Percentiles rank a stretch among this genome's conserved stretches.
phyloP scores from a whole-genome alignment of 1,140 invertebrate species.

The Cardiocondyla obscurior region DNA sequence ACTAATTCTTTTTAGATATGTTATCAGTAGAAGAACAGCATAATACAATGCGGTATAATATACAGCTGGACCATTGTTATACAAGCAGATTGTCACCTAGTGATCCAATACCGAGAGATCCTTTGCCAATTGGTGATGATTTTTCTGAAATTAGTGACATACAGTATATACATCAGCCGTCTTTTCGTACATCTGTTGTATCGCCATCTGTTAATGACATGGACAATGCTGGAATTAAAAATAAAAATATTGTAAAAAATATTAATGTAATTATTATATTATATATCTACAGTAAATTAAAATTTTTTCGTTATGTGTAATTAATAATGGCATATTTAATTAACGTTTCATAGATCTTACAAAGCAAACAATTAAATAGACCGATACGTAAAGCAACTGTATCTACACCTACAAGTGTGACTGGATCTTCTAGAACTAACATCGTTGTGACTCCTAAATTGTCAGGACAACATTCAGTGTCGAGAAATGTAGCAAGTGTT shows the following conservation, averaged over 20 bases:
- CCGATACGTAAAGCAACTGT: slow-evolving; percentile 54
- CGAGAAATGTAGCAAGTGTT: slow-evolving; percentile 46
- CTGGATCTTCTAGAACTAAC: slow-evolving; percentile 21
- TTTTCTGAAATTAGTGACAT: slow-evolving; percentile 74
- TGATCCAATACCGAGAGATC: slow-evolving; percentile 78
- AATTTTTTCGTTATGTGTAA: neutral
- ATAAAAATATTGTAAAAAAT: slow-evolving; percentile 51
- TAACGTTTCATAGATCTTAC: neutral
- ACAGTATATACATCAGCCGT: slow-evolving; percentile 63
- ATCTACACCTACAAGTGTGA: slow-evolving; percentile 1
- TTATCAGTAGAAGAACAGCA: slow-evolving; percentile 82
- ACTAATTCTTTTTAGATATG: slow-evolving; percentile 78
- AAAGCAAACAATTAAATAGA: slow-evolving; percentile 61
- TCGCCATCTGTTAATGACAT: slow-evolving; percentile 12
- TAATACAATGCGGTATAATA: slow-evolving; percentile 78
- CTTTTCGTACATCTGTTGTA: slow-evolving; percentile 26
- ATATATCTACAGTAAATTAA: neutral
- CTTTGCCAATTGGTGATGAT: slow-evolving; percentile 74
- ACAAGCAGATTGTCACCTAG: slow-evolving; percentile 79
- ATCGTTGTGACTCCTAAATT: slow-evolving; percentile 62
- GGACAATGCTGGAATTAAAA: slow-evolving; percentile 25
- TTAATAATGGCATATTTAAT: neutral
- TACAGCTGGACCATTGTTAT: slow-evolving; percentile 83
- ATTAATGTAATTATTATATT: slow-evolving; percentile 41
- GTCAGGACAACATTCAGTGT: slow-evolving; percentile 28